Conservation (phyloP, 1,140 invertebrate genomes). For the Oryctes rhinoceros region DNA sequence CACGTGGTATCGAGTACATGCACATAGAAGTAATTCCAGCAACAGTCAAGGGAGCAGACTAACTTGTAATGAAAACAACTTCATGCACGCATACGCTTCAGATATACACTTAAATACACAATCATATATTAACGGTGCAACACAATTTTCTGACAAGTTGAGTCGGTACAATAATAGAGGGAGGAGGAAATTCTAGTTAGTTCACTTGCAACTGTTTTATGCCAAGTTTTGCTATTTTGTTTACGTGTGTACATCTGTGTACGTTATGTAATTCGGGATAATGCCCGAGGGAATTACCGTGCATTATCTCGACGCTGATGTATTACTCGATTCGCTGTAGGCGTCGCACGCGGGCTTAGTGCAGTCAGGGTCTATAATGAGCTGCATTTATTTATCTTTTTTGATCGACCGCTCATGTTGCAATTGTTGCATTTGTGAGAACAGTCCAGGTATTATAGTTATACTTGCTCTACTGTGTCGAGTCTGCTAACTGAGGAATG, state of each 20-base stretch:
- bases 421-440: neutral
- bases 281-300: neutral
- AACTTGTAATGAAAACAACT: too few relatives aligned
- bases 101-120: too few relatives aligned
- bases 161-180: neutral
- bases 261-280: conserved; percentile 1
- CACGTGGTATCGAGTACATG: too few relatives aligned
- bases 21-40: too few relatives aligned
- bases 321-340: neutral
- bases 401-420: neutral
- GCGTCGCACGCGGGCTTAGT: neutral
- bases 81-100: too few relatives aligned
- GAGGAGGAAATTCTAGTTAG: conserved; percentile 5
- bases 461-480: too few relatives aligned
- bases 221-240: neutral
- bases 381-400: neutral
- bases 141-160: neutral
- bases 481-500: too few relatives aligned
- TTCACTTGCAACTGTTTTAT: conserved; percentile 22
- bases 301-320: neutral
- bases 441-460: too few relatives aligned
- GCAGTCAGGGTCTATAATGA: neutral
- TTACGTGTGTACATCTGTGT: neutral
- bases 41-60: too few relatives aligned
- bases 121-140: neutral